Conservation (phyloP, 1,140 invertebrate species). For the Hydropsyche tenuis region DNA sequence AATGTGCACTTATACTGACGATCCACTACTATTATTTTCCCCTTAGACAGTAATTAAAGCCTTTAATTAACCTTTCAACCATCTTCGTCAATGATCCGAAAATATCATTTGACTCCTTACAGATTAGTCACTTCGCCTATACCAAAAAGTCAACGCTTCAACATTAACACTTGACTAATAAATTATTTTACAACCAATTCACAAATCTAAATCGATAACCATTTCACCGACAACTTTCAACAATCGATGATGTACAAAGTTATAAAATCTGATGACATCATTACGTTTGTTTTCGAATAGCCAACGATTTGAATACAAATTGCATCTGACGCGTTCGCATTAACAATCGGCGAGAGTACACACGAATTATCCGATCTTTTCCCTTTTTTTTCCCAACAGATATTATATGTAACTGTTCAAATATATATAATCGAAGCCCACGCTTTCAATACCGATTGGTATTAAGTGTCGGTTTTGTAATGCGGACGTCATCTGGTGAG, state of each 20-base stretch:
- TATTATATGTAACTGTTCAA: too few species aligned
- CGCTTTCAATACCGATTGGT: constrained; percentile 1
- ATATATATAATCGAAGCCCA: neutral
- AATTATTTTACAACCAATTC: too few species aligned
- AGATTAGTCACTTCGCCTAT: too few species aligned
- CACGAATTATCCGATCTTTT: neutral
- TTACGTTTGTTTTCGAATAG: constrained; percentile 20
- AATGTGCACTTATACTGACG: too few species aligned
- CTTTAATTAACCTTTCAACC: neutral
- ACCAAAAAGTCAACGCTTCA: too few species aligned
- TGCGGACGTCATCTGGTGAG: too few species aligned
- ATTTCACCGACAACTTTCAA: neutral
- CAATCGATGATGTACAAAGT: neutral
- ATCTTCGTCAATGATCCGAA: neutral
- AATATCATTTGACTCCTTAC: too few species aligned
- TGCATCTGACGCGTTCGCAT: neutral
- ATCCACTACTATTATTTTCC: too few species aligned
- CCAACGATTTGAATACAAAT: constrained; percentile 28
- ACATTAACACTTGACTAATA: too few species aligned
- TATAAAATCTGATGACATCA: constrained; percentile 9
- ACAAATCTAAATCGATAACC: too few species aligned
- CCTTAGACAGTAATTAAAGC: neutral
- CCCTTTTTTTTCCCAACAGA: too few species aligned
- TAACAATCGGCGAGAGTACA: neutral
- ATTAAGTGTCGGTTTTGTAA: neutral